These are phyloP conservation scores for Oasisia sp. DNA, from an alignment of 2,888 invertebrate genomes.

Conservation along the genomic window DNA sequence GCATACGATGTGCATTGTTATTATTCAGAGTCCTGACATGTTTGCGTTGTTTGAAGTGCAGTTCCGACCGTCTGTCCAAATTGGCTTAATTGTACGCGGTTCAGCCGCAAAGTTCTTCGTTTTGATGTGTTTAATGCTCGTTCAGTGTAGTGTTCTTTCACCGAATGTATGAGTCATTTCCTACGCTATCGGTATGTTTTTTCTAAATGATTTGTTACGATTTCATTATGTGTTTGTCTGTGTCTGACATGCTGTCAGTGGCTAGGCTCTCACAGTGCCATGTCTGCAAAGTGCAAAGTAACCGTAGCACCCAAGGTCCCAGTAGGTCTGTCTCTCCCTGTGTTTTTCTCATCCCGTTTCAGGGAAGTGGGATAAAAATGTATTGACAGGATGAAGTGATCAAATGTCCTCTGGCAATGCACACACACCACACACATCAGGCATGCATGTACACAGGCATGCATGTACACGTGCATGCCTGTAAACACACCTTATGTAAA, in stretches of 20 bases:
- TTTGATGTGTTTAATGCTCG: not conserved
- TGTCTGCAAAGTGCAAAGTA: not conserved
- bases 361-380: not conserved
- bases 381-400: not conserved
- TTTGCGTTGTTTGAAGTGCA: not conserved
- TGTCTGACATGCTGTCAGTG: not conserved
- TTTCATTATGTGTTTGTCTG: not conserved
- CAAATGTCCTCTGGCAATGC: too few species aligned
- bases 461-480: too few species aligned
- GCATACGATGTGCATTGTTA: not conserved
- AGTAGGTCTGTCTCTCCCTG: not conserved
- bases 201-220: not conserved
- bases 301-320: not conserved
- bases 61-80: not conserved
- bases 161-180: not conserved
- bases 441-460: too few species aligned
- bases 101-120: not conserved
- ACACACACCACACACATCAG: too few species aligned
- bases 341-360: not conserved
- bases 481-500: too few species aligned
- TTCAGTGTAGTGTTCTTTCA: not conserved
- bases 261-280: not conserved
- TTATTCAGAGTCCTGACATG: not conserved
- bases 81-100: not conserved
- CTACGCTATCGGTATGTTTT: not conserved